Evolutionary conservation across 1,140 invertebrate species (phyloP).

Genomic region (Drosophila littoralis): DNA sequence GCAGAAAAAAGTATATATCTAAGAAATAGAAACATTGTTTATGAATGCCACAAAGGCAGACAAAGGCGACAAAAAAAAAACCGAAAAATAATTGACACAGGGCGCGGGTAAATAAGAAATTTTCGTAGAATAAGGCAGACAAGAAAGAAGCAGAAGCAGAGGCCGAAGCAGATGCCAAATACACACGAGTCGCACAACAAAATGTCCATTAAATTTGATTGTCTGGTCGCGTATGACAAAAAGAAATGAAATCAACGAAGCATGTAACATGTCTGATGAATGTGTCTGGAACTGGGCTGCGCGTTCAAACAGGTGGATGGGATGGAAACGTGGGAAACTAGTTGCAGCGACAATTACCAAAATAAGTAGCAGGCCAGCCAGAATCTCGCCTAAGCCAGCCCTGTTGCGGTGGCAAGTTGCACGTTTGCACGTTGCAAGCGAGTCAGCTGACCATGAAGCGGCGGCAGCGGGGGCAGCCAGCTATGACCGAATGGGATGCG

Average conservation of each 20-base stretch:
- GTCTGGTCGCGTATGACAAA: slow-evolving; percentile 52
- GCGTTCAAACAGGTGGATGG: slow-evolving; percentile 19
- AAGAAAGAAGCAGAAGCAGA: slow-evolving; percentile 30
- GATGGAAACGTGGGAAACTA: slow-evolving; percentile 72
- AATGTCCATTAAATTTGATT: slow-evolving; percentile 59
- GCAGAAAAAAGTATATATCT: slow-evolving; percentile 4
- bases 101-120: slow-evolving; percentile 33
- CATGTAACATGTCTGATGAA: slow-evolving; percentile 42
- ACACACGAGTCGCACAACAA: slow-evolving; percentile 17
- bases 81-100: slow-evolving; percentile 64
- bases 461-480: slow-evolving; percentile 37
- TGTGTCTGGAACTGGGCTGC: slow-evolving; percentile 29
- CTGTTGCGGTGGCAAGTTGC: slow-evolving; percentile 19
- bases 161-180: too few species aligned
- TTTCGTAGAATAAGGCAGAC: slow-evolving; percentile 43
- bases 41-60: background rate
- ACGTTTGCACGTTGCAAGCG: background rate
- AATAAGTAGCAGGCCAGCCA: slow-evolving; percentile 9
- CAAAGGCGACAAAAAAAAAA: background rate
- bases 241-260: slow-evolving; percentile 42
- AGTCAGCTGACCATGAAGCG: slow-evolving; percentile 63
- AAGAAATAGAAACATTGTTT: slow-evolving; percentile 11
- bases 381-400: slow-evolving; percentile 9
- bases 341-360: slow-evolving; percentile 66
- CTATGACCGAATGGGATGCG: slow-evolving; percentile 54